Conservation (phyloP, 2,888 invertebrate species). For the Drosophila melanosoma region DNA sequence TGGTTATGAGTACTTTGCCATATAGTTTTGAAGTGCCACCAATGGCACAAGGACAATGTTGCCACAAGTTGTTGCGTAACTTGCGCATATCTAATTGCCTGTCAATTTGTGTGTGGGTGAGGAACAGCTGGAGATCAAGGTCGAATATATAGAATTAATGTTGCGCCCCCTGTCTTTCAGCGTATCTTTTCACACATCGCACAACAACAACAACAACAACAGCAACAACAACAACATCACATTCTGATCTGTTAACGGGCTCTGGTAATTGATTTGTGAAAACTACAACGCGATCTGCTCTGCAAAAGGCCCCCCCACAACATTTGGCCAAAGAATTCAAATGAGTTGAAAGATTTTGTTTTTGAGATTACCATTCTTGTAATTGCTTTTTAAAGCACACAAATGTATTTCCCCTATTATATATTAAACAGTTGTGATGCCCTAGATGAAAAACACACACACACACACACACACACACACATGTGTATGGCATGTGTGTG, state of each 20-base stretch:
- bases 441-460: constrained; percentile 7
- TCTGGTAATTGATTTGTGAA: constrained; percentile 36
- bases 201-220: background rate
- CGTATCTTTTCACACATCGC: constrained; percentile 21
- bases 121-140: constrained; percentile 31
- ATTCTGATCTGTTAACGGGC: constrained; percentile 38
- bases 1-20: background rate
- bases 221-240: background rate
- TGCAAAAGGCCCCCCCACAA: background rate
- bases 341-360: constrained; percentile 3
- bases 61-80: constrained; percentile 14
- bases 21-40: constrained; percentile 15
- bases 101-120: constrained; percentile 5
- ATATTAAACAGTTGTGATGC: constrained; percentile 24
- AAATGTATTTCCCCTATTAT: constrained; percentile 13
- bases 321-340: constrained; percentile 14
- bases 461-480: background rate
- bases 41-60: constrained; percentile 5
- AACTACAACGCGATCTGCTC: constrained; percentile 8
- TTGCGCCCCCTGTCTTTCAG: background rate
- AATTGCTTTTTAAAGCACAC: constrained; percentile 29
- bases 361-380: constrained; percentile 10
- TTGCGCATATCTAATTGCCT: constrained; percentile 17
- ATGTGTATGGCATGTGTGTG: background rate
- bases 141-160: constrained; percentile 2